Evolutionary conservation across 2,113 vertebrate species (phyloP), one percentile per base, ranked within the genome.

Genomic region (Trichomycterus rosablanca): DNA sequence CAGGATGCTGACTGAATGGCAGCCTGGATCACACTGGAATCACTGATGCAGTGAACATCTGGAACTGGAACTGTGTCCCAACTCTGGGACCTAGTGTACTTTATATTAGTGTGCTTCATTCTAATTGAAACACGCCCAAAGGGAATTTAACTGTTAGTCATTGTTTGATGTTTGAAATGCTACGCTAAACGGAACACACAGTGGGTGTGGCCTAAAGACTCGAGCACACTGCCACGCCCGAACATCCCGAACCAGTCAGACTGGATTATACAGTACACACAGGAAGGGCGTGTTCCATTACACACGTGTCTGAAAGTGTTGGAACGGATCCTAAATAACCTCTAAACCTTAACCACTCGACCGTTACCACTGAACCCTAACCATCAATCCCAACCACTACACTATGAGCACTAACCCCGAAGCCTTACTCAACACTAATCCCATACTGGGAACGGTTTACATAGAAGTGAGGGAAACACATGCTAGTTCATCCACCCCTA

Each of bases 1-100:
- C 45, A 51, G 49, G 51, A 45, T 34, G 37, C 22, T 22, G 46
- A 53, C 14, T 46, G 23, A 50, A 53, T 39, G 26, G 12, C 37
- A 42, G 7, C 9, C 7, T 50, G 15, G 9, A 50, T n/a, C 10
- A 32, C 34, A 39, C 52, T 39, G 54, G 37, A 44, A 22, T 34
- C 26, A 59, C 40, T 45, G 16, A 16, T 44, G 40, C 18, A n/a
- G 42, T 45, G 18, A 32, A 43, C n/a, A 40, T 1, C 37, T 12
- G 12, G 28, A 34, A 4, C 24, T 45, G 56, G 37, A 43, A 16
- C 2, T 10, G 37, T n/a, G 9, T 6, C 26, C 10, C 5, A 59
- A 45, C 20, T 20, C 23, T 15, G 23, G 58, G 48, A 23, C 23
- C 43, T 48, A 39, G 5, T 50, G 35, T 43, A 23, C 8, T 49